Conservation (phyloP, 2,888 invertebrate genomes). For the Cylindroiulus punctatus region DNA sequence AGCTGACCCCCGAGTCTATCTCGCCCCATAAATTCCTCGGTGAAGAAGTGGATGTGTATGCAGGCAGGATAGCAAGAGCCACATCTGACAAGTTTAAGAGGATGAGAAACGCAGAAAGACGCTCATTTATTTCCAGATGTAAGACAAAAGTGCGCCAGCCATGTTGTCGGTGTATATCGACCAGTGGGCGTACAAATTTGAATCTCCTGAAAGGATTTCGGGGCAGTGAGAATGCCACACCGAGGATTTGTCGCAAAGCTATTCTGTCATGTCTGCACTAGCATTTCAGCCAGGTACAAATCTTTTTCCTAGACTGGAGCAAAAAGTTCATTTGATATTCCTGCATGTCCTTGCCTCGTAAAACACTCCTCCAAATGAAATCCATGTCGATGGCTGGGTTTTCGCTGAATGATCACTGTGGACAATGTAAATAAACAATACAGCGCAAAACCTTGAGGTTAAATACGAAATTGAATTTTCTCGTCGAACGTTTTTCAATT, state of each 20-base stretch:
- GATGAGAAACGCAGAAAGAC: constrained; percentile 10
- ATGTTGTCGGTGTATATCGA: not conserved
- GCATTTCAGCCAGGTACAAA: constrained; percentile 30
- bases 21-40: constrained; percentile 18
- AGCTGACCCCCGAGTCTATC: not conserved
- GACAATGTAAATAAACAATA: not conserved
- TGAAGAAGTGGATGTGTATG: not conserved
- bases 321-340: not conserved
- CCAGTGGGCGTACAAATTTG: not conserved
- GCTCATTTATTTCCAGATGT: not conserved
- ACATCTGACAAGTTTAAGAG: not conserved
- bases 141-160: constrained; percentile 7
- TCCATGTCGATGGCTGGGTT: not conserved
- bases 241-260: constrained; percentile 4
- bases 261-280: not conserved
- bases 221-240: constrained; percentile 9
- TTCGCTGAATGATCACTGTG: not conserved
- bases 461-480: not conserved
- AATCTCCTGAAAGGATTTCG: constrained; percentile 3
- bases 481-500: not conserved
- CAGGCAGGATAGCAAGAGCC: not conserved
- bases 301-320: not conserved
- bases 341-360: not conserved
- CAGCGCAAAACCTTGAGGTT: not conserved
- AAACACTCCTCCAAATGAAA: not conserved